These are phyloP conservation scores for Stigmatopora nigra DNA, from an alignment of 2,113 vertebrate genomes.

Conservation along the genomic window DNA sequence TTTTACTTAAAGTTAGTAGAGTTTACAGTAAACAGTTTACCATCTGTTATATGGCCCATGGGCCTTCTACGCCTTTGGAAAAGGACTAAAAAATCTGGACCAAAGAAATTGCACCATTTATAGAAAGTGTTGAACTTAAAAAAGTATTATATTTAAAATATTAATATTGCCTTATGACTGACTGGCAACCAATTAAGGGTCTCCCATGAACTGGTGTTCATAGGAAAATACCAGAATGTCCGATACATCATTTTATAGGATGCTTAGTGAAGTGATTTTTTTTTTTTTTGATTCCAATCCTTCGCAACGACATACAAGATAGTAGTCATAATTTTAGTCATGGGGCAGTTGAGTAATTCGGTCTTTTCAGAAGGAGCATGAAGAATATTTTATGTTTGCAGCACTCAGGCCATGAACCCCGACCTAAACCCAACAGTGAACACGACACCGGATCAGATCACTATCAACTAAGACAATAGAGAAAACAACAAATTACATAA, in stretches of 20 bases:
- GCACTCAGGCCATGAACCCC: slow-evolving; percentile 19
- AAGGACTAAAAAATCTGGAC: too few species aligned
- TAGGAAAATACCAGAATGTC: too few species aligned
- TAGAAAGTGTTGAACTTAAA: too few species aligned
- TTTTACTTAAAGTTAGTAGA: slow-evolving; percentile 38
- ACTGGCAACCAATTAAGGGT: too few species aligned
- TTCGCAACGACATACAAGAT: background rate
- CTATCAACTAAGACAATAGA: slow-evolving; percentile 21
- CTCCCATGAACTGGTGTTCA: too few species aligned
- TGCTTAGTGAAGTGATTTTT: too few species aligned
- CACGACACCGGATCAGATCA: slow-evolving; percentile 21
- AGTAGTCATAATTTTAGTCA: background rate
- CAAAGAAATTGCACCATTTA: too few species aligned
- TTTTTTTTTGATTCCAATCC: too few species aligned
- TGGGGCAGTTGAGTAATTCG: slow-evolving; percentile 7
- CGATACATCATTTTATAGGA: too few species aligned
- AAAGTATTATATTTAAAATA: too few species aligned
- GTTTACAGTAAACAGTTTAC: slow-evolving; percentile 10
- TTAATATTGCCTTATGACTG: too few species aligned
- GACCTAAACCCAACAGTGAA: slow-evolving; percentile 28
- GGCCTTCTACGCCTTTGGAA: background rate
- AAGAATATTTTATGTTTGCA: slow-evolving; percentile 4
- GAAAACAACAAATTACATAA: slow-evolving; percentile 41
- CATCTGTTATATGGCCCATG: slow-evolving; percentile 29
- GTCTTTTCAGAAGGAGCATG: slow-evolving; percentile 27